Evolutionary conservation across 2,888 invertebrate species (phyloP).

Genomic region (Anorthoa munda): DNA sequence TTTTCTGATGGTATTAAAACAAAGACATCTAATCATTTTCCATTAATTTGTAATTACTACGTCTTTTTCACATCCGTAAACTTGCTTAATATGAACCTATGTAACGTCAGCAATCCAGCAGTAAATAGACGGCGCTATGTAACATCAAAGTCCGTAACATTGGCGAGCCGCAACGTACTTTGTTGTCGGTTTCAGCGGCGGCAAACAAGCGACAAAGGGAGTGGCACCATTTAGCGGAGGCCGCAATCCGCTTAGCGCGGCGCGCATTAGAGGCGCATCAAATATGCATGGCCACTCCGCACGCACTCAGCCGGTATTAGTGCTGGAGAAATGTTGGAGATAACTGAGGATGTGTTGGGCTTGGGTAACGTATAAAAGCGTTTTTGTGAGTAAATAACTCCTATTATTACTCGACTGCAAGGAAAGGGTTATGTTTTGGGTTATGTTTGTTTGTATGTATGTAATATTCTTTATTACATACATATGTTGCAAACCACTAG

Average conservation of each 20-base stretch:
- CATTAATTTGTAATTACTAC: too few species aligned
- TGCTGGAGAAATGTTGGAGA: constrained; percentile 54
- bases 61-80: background rate
- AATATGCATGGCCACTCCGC: constrained; percentile 84
- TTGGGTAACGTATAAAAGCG: background rate
- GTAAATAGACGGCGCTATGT: constrained; percentile 52
- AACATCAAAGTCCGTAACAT: constrained; percentile 53
- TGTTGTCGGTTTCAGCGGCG: constrained; percentile 46
- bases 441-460: too few species aligned
- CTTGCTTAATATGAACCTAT: background rate
- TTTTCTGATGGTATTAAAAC: background rate
- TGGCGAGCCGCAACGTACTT: constrained; percentile 40
- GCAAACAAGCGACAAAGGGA: constrained; percentile 77
- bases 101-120: constrained; percentile 26
- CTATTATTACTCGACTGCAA: too few species aligned
- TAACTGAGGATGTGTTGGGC: constrained; percentile 41
- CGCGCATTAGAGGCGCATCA: constrained; percentile 80
- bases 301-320: constrained; percentile 67
- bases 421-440: too few species aligned
- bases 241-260: constrained; percentile 82
- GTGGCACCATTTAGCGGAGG: constrained; percentile 80
- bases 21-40: background rate
- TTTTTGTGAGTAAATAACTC: background rate
- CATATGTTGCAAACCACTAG: too few species aligned
- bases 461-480: too few species aligned